These are phyloP conservation scores for Euzetes globulus DNA, from an alignment of 2,888 invertebrate species.

Conservation along the genomic window DNA sequence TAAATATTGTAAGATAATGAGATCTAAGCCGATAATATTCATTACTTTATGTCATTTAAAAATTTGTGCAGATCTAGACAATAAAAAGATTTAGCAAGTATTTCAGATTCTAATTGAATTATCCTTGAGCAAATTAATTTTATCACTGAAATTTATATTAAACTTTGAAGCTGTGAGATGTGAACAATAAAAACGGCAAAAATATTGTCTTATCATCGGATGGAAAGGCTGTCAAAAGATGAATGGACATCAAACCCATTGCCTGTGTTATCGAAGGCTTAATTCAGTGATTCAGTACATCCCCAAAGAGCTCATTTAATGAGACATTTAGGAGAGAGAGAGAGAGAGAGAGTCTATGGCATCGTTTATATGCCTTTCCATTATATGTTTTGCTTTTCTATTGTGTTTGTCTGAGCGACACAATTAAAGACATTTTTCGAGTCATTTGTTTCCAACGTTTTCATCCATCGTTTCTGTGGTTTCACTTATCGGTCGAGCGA, in stretches of 20 bases:
- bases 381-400: neutral
- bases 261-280: neutral
- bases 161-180: too few relatives aligned
- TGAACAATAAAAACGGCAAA: neutral
- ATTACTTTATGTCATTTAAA: too few relatives aligned
- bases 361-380: conserved; percentile 6
- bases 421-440: conserved; percentile 1
- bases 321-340: conserved; percentile 11
- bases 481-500: neutral
- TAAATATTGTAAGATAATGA: too few relatives aligned
- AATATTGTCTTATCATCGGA: neutral
- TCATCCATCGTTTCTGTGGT: neutral
- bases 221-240: neutral
- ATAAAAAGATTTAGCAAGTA: too few relatives aligned
- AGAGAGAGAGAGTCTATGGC: neutral
- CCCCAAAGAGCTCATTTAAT: neutral
- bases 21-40: too few relatives aligned
- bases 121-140: too few relatives aligned
- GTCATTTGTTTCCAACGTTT: conserved; percentile 15
- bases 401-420: conserved; percentile 1
- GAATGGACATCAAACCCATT: neutral
- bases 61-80: too few relatives aligned
- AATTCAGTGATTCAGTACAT: neutral
- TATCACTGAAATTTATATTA: too few relatives aligned
- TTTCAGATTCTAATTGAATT: too few relatives aligned